Evolutionary conservation across 2,888 invertebrate genomes (phyloP).

Genomic region (Synanthedon tipuliformis): DNA sequence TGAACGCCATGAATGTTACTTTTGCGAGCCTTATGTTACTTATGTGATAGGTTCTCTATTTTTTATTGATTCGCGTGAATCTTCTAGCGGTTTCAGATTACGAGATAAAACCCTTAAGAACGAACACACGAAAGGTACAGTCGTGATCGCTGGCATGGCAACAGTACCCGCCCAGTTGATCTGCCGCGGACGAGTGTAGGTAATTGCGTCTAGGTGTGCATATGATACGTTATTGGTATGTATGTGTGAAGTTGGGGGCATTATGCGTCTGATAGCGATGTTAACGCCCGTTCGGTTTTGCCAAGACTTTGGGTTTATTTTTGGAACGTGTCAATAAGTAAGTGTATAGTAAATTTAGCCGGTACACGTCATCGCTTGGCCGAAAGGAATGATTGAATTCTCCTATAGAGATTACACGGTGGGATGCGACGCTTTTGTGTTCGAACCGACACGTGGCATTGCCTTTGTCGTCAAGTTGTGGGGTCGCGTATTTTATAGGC

Average conservation of each 20-base stretch:
- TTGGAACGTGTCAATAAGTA: conserved; percentile 70
- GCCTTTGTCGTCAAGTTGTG: conserved; percentile 15
- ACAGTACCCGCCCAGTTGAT: too few relatives aligned
- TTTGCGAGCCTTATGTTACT: too few relatives aligned
- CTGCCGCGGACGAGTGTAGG: too few relatives aligned
- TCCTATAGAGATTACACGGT: conserved; percentile 23
- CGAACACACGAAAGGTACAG: too few relatives aligned
- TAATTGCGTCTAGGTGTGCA: too few relatives aligned
- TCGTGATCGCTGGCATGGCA: too few relatives aligned
- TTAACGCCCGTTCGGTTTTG: conserved; percentile 69
- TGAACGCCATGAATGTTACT: too few relatives aligned
- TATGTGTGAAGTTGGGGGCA: conserved; percentile 38
- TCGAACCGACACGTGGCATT: neutral
- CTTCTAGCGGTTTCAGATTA: too few relatives aligned
- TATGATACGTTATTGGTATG: neutral
- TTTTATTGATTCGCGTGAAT: too few relatives aligned
- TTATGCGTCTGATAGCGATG: conserved; percentile 64
- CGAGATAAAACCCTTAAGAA: too few relatives aligned
- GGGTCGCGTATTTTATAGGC: conserved; percentile 7
- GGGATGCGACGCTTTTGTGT: conserved; percentile 8
- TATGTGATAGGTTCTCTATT: too few relatives aligned
- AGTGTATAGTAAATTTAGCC: conserved; percentile 66
- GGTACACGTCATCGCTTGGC: conserved; percentile 53
- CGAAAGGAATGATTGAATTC: conserved; percentile 50
- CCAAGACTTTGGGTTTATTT: conserved; percentile 62